Base-by-base conservation (phyloP, 35 echinoderm and acorn worm genomes). In the Heliocidaris tuberculata region DNA sequence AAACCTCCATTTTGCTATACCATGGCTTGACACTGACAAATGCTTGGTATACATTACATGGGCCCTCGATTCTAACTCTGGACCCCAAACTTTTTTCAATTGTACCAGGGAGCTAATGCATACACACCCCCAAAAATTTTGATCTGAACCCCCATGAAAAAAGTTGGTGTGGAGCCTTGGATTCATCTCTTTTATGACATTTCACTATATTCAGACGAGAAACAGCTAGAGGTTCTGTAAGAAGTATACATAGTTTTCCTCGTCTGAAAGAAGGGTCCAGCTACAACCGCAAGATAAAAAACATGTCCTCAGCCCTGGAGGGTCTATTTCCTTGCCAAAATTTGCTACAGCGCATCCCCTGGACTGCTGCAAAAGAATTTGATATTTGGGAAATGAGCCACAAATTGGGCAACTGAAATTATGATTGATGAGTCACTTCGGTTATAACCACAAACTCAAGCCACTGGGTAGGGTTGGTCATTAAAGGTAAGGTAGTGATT, bases 391-490 rank as follows among this genome's bases (percentile, higher is more conserved):
- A 78, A 78, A 78, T 78, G 65, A 78, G 65, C 65, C 65, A 78
- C 65, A 78, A 78, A 78, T 78, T 78, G 65, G 65, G 65, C 65
- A 78, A 78, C 65, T 78, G 65, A 78, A 78, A 78, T 78, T 78
- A 78, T 78, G 65, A 78, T 78, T 78, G 65, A 78, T 78, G 65
- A 78, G 65, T 78, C 65, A 78, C 65, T 78, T 7, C 27, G 65
- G 65, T n/a, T 27, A 78, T 27, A 78, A 78, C 65, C 65, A 78
- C 65, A 78, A 24, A 78, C 65, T 19, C 0, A 5, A 78, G 65
- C 65, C 17, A 78, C 65, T 78, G 27, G 65, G 65, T 78, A 78
- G 65, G 65, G 65, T 78, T 78, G 65, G 65, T 78, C 65, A 78
- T 78, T 78, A 78, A 78, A 78, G 65, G 52, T 56, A 56, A 56